These are phyloP conservation scores for Onchidella celtica DNA, from an alignment of 2,888 invertebrate genomes.

Conservation along the genomic window DNA sequence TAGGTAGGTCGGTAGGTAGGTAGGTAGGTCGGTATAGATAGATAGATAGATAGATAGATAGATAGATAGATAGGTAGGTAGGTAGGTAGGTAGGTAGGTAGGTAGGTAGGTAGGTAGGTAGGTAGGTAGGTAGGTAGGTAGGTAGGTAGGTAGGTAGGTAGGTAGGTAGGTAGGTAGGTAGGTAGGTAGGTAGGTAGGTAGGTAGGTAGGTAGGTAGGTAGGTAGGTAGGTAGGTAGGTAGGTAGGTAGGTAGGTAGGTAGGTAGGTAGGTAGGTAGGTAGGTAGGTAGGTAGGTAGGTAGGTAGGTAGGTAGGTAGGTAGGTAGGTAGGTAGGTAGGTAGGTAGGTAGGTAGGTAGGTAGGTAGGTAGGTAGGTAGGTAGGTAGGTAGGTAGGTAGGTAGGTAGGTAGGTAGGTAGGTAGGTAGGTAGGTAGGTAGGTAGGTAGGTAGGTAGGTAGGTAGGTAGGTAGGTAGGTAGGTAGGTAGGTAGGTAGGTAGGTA, in stretches of 20 bases:
- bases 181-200: constrained; percentile 1
- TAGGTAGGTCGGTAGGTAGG: no score
- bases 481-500: constrained; percentile 1
- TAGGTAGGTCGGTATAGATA: no score
- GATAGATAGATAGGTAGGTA: no score
- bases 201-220: constrained; percentile 1
- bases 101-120: constrained; percentile 1
- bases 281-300: constrained; percentile 1
- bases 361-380: constrained; percentile 1
- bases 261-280: constrained; percentile 1
- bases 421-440: constrained; percentile 1
- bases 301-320: constrained; percentile 1
- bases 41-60: no score
- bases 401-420: constrained; percentile 1
- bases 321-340: constrained; percentile 1
- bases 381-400: constrained; percentile 1
- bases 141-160: constrained; percentile 1
- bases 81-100: constrained; percentile 1
- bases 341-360: constrained; percentile 1
- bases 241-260: neutral
- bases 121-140: constrained; percentile 1
- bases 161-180: neutral
- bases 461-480: constrained; percentile 1
- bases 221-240: constrained; percentile 1
- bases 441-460: constrained; percentile 1